Evolutionary conservation across 2,113 vertebrate species (phyloP).

Genomic region (Dicerorhinus sumatrensis): DNA sequence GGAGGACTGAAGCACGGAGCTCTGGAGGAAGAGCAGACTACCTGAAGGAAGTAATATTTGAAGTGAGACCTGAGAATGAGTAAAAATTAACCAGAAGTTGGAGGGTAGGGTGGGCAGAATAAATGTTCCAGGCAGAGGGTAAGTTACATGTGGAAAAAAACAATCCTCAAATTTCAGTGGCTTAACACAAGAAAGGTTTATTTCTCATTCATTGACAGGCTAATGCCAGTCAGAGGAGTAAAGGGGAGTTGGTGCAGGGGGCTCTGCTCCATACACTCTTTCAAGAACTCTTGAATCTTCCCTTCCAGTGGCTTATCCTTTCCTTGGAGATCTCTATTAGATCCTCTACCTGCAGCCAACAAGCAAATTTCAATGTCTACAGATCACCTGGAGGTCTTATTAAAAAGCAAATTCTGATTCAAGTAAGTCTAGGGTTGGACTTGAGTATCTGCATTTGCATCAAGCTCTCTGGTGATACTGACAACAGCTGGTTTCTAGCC

Average conservation of each 20-base stretch:
- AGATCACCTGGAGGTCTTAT: not conserved
- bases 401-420: not conserved
- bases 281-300: not conserved
- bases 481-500: not conserved
- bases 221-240: not conserved
- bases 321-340: not conserved
- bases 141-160: not conserved
- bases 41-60: not conserved
- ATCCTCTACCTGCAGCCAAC: not conserved
- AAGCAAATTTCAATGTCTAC: not conserved
- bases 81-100: not conserved
- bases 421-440: not conserved
- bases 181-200: not conserved
- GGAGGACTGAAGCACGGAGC: not conserved
- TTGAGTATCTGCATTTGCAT: not conserved
- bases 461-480: not conserved
- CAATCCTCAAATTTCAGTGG: not conserved
- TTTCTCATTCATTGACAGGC: not conserved
- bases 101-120: not conserved
- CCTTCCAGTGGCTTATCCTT: not conserved
- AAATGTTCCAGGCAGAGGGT: not conserved
- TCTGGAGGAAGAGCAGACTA: not conserved
- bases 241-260: not conserved
- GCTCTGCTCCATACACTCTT: not conserved
- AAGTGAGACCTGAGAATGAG: not conserved